Conservation (phyloP, 2,113 vertebrate genomes). For the Muscicapa adusta region DNA sequence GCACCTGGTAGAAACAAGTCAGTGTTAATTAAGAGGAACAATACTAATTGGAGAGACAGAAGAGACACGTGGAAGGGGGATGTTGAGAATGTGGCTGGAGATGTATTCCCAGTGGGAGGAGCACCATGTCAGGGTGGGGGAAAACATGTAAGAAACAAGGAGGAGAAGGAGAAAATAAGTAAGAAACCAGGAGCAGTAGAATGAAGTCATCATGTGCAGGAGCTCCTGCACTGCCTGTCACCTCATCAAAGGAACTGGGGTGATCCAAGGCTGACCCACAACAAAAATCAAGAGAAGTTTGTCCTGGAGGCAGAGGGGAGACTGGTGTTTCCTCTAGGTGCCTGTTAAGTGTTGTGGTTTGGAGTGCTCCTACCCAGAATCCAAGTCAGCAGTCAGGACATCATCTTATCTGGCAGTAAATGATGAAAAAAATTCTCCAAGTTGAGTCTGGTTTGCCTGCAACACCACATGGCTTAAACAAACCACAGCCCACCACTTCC, state of each 20-base stretch:
- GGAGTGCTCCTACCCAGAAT: background rate
- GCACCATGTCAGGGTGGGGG: too few species aligned
- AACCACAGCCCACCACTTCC: background rate
- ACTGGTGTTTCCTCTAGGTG: background rate
- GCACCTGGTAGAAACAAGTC: background rate
- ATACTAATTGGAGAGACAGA: background rate
- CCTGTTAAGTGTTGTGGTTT: background rate
- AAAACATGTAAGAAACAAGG: rapidly evolving
- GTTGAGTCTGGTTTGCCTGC: background rate
- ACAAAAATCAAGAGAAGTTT: background rate
- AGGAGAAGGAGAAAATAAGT: background rate
- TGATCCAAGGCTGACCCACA: rapidly evolving
- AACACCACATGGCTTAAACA: background rate
- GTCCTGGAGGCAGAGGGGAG: background rate
- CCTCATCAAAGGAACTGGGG: background rate
- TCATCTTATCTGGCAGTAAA: background rate
- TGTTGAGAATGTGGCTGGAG: rapidly evolving
- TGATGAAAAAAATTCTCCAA: background rate
- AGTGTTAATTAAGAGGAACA: background rate
- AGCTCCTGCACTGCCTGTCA: background rate
- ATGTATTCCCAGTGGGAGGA: background rate
- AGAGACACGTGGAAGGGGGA: background rate
- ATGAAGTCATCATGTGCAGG: background rate
- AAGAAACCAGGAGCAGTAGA: background rate
- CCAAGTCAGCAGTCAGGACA: background rate